Conservation (phyloP, 2,113 vertebrate species). For the Eonycteris spelaea region DNA sequence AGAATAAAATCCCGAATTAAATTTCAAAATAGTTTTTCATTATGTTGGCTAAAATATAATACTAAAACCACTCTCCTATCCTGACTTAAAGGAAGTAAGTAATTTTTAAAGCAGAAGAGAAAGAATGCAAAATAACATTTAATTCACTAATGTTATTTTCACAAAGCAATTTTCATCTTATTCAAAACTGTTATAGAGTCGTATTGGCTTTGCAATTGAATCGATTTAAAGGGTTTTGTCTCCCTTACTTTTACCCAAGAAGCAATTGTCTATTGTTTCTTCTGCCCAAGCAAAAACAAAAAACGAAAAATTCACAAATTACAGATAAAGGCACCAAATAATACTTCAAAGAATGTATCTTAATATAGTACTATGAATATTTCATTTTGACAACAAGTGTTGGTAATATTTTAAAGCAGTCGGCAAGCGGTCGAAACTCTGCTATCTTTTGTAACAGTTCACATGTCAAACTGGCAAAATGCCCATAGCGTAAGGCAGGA, state of each 20-base stretch:
- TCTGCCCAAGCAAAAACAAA: constrained; percentile 44
- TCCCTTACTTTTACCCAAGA: constrained; percentile 65
- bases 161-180: constrained; percentile 64
- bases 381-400: constrained; percentile 80
- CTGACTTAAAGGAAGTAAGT: constrained; percentile 66
- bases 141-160: constrained; percentile 46
- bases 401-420: constrained; percentile 85
- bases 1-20: constrained; percentile 54
- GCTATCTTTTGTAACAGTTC: constrained; percentile 91
- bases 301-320: constrained; percentile 63
- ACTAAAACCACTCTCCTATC: constrained; percentile 43
- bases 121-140: constrained; percentile 65
- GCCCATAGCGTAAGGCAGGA: constrained; percentile 86
- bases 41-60: constrained; percentile 22
- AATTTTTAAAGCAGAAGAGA: constrained; percentile 55
- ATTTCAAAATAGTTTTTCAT: constrained; percentile 62
- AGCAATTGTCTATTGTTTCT: constrained; percentile 62
- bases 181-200: constrained; percentile 63
- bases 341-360: constrained; percentile 78
- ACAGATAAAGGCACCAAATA: constrained; percentile 66
- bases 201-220: constrained; percentile 57
- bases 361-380: constrained; percentile 81
- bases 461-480: constrained; percentile 93
- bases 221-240: constrained; percentile 8
- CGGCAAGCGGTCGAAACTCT: constrained; percentile 85